Conservation (phyloP, 2,113 vertebrate species). For the Canis aureus region DNA sequence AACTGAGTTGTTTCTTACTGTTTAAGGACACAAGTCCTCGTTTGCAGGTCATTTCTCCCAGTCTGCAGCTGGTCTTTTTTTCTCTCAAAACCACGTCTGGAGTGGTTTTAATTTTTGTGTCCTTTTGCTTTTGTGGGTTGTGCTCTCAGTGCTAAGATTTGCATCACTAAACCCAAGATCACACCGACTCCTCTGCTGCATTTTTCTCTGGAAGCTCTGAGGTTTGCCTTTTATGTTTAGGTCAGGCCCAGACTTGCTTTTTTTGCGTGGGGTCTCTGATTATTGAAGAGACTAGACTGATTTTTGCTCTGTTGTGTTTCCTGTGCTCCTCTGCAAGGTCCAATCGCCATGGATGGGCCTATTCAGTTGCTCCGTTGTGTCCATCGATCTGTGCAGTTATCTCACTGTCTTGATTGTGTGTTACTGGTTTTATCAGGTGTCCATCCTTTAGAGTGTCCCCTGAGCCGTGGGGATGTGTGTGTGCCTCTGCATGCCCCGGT, state of each 20-base stretch:
- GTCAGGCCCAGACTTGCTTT: not conserved
- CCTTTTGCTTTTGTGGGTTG: not conserved
- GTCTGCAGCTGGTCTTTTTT: not conserved
- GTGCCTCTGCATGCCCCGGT: not conserved
- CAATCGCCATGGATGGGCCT: not conserved
- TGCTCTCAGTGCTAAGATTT: not conserved
- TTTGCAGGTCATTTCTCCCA: not conserved
- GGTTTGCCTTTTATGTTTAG: not conserved
- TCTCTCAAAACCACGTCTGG: too few species aligned
- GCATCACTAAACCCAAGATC: not conserved
- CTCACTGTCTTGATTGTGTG: not conserved
- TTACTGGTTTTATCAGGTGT: not conserved
- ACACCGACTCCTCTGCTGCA: not conserved
- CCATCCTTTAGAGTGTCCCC: not conserved
- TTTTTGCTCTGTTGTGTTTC: not conserved
- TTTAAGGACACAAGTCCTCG: not conserved
- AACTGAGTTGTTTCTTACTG: not conserved
- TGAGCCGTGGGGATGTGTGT: not conserved
- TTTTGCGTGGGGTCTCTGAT: not conserved
- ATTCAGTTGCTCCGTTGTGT: not conserved
- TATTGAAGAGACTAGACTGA: not conserved
- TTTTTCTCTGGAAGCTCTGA: not conserved
- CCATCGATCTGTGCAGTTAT: not conserved
- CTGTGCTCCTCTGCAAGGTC: not conserved
- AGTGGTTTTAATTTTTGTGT: not conserved